Evolutionary conservation across 92 coral and sea anemone genomes (phyloP), one percentile per base, ranked within the genome.

Genomic region (Palythoa grandiflora): DNA sequence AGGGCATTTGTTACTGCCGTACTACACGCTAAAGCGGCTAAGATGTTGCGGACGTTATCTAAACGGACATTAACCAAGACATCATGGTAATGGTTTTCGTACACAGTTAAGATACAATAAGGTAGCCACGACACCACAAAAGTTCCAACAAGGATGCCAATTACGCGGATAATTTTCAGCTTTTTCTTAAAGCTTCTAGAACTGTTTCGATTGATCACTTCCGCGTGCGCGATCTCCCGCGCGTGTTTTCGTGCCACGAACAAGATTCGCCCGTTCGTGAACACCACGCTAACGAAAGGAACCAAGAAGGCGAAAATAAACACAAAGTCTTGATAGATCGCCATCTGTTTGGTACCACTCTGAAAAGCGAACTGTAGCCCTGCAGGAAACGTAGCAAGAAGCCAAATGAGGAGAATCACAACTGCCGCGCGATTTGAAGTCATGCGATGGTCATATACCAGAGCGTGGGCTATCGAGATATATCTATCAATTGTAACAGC

Each of bases 401-500:
- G 14, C 99, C 99, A 97, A 6, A 97, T 71, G 2, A 87, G 38
- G n/a, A 93, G 91, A 38, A 97, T 91, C 13, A 91, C 38, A 20
- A 84, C 53, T 0, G 90, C 86, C 20, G 96, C 95, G 15, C 94
- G 98, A 3, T 13, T 17, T 28, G 90, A 84, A 16, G 81, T 94
- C 61, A 97, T 84, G 38, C 90, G 84, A 36, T 88, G 86, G 38
- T 93, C 98, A 57, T 95, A 97, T 3, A 93, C 92, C 38, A 97
- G 71, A 11, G 99, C 93, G 68, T 84, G 90, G 0, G 92, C 76
- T 50, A 97, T 97, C 6, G 98, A 94, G 38, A 95, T 88, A 83
- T 93, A 95, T 15, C 99, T 94, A 55, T 97, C 99, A 53, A 97
- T 75, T 2, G 99, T 97, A 9, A 97, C 99, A 6, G 97, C 98